Base-by-base conservation (phyloP, 2,113 vertebrate species). In the Corydoras sp. region DNA sequence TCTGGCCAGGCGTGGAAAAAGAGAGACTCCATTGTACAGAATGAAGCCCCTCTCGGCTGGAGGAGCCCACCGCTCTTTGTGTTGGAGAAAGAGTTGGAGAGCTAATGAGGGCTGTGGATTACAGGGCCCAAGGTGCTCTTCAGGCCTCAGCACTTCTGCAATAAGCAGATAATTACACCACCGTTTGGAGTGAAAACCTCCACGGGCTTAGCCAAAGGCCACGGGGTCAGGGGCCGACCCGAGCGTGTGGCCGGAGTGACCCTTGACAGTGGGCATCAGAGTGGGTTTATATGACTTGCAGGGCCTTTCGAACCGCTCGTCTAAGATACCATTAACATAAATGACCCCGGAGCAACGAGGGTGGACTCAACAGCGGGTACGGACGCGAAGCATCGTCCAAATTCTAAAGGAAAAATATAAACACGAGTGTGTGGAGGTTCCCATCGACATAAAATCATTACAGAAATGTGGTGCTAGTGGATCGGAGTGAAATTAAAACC, bases 21-120 rank as follows among this genome's bases (percentile, higher is more conserved):
- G 58, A 62, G 62, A 63, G 60, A 58, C 51, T 59, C 71, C 71
- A 77, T 75, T 79, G 74, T 70, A 73, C 61, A 30, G 49, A 62
- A 60, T 65, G 71, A 77, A 69, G 63, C 67, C 63, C 68, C 66
- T 76, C 74, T 77, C 77, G 72, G 71, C 55, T 79, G 66, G 77
- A 76, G 55, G 58, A 77, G 77, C 59, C 13, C 53, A 71, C 55
- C 18, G 35, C 14, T 76, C 75, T 76, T 77, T 81, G 76, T 81
- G 76, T 61, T 72, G 65, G 72, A 72, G 75, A 77, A 70, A 74
- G 14, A 75, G 75, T 59, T 59, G n/a, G 62, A 70, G 65, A 73
- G 68, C 73, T 73, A 78, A 75, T 78, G 76, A 78, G 79, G 69
- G 61, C 68, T 73, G 76, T 76, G 76, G 73, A 76, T 81, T 81